Evolutionary conservation across 2,797 vertebrate species (phyloP).

Genomic region (Cossypha polioptera): DNA sequence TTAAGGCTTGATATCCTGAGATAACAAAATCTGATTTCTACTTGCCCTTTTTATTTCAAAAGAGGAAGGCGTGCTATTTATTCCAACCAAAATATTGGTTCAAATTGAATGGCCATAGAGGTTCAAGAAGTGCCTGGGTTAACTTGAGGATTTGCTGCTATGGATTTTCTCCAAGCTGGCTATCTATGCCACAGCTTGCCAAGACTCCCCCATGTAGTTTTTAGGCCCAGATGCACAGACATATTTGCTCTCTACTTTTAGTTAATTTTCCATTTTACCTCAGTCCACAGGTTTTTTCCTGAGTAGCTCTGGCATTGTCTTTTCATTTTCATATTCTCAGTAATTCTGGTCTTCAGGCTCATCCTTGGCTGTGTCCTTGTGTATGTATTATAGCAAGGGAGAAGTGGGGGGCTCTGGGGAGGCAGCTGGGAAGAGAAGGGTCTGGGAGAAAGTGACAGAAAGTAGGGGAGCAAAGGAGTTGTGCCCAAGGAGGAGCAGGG

Average conservation of each 20-base stretch:
- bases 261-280: background rate
- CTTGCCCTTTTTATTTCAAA: slow-evolving; percentile 15
- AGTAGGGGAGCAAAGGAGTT: background rate
- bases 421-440: background rate
- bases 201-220: background rate
- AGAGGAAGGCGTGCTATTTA: background rate
- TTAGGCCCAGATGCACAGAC: background rate
- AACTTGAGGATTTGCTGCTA: background rate
- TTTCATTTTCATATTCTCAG: background rate
- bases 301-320: background rate
- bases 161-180: background rate
- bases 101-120: background rate
- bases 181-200: background rate
- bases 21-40: slow-evolving; percentile 17
- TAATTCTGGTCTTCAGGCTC: background rate
- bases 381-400: background rate
- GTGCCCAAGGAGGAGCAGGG: background rate
- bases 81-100: background rate
- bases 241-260: background rate
- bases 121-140: background rate
- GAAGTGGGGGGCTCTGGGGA: background rate
- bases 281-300: background rate
- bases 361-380: background rate
- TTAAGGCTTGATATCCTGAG: slow-evolving; percentile 44
- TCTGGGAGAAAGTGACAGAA: background rate